Base-by-base conservation (phyloP, 2,113 vertebrate species). In the Silurus asotus region DNA sequence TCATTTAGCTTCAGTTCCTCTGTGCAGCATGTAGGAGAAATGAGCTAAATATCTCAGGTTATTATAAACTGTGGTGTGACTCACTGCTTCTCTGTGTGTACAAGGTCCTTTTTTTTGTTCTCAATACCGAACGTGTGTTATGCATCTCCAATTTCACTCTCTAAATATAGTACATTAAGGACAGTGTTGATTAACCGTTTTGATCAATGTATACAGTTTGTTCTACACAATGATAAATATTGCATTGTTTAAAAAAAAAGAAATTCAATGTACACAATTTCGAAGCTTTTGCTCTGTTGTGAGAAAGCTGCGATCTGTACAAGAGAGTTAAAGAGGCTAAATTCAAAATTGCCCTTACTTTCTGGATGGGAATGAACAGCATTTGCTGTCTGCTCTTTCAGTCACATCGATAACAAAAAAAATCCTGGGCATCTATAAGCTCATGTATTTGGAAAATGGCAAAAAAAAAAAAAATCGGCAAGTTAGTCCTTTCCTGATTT, bases 111-210 rank as follows among this genome's bases (percentile, higher is more conserved):
- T 51, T 6, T 69, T 13, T 37, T 78, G 3, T 55, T 56, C 23
- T 77, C 15, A 25, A 55, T 28, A 77, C 51, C 6, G 6, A 56
- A 77, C n/a, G 8, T 55, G 51, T 77, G 51, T 77, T 56, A 9
- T 58, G 75, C 75, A 28, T 58, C 13, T 17, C 28, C 61, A 61
- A 80, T 28, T 80, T 14, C 55, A 19, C 8, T 9, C 25, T 58
- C 58, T 7, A 51, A 49, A 79, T 76, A 84, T 62, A 84, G 80
- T 77, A 78, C 69, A 84, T 70, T 55, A 55, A 64, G 28, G 61
- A 80, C 78, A 61, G 28, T 79, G 58, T 55, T 37, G 72, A 79
- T 20, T 9, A 64, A 82, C 48, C 28, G 45, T 49, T 51, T 70
- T 10, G 8, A 23, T 69, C 11, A 7, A 1, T n/a, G 51, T 37